Evolutionary conservation across 2,113 vertebrate genomes (phyloP).

Genomic region (Hydrochoerus hydrochaeris): DNA sequence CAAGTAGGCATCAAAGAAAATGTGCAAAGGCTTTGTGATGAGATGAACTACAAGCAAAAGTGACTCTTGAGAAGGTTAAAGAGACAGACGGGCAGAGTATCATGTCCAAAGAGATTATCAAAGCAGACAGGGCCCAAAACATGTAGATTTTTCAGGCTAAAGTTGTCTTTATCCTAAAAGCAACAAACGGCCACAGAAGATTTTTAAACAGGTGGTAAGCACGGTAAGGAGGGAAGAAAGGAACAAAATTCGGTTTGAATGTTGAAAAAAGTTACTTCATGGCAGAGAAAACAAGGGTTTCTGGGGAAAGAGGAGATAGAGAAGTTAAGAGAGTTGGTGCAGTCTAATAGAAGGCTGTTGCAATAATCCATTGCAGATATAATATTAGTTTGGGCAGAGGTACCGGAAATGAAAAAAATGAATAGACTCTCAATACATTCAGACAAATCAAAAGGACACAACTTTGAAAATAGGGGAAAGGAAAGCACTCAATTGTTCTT

Average conservation of each 20-base stretch:
- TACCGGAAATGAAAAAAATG: neutral
- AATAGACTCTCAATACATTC: neutral
- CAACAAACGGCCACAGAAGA: neutral
- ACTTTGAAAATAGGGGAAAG: neutral
- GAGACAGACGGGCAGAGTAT: neutral
- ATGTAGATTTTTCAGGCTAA: neutral
- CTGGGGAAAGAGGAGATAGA: neutral
- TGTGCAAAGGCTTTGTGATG: neutral
- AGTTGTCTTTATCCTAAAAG: neutral
- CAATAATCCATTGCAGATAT: neutral
- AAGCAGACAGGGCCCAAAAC: neutral
- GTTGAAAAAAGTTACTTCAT: neutral
- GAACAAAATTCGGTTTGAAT: neutral
- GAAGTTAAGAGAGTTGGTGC: neutral
- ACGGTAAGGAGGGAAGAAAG: neutral
- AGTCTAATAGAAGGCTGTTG: neutral
- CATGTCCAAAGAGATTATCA: neutral
- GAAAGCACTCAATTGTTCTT: constrained; percentile 46
- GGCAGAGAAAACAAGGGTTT: neutral
- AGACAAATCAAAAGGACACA: constrained; percentile 26
- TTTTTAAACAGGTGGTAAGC: constrained; percentile 40
- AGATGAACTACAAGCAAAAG: neutral
- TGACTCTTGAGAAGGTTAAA: neutral
- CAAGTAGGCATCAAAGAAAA: neutral
- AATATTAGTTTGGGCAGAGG: neutral